Base-by-base conservation (phyloP, 23 tunicate species). In the Styela plicata region DNA sequence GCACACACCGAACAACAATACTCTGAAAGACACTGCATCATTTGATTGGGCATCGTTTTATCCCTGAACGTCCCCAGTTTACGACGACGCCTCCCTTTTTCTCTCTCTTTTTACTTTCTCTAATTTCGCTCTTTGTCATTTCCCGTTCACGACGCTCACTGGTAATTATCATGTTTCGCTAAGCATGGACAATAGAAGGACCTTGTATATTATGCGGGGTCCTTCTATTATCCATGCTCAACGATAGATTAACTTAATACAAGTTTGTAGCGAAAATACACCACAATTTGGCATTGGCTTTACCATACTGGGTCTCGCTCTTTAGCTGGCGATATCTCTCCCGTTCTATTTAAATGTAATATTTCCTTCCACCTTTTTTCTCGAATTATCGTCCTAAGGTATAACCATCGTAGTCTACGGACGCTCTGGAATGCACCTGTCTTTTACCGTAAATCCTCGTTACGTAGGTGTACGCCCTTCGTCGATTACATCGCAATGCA, bases 391-490 rank as follows among this genome's bases (percentile, higher is more conserved):
- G 13, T 25, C 71, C 71, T 18, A 16, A 0, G 31, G 71, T 22
- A 62, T 62, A 16, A 67, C 22, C 71, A 67, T 67, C 30, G 31
- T 24, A 25, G 71, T 67, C 31, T 5, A 44, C n/a, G n/a, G n/a
- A n/a, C 13, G 16, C 32, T 16, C 71, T 67, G 71, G 71, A 67
- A 67, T 67, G 71, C 71, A 67, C 71, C 71, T 67, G 71, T 67
- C 71, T 24, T 23, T 62, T 24, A 67, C 57, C 57, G 31, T 27
- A 25, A 67, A 67, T 67, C 71, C 71, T 44, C 57, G 31, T 67
- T 16, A 19, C 71, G 24, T 29, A 21, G n/a, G 57, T 44, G 57
- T 44, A 44, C 57, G 57, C 57, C 57, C 57, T 44, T 13, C 57
- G 7, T 44, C 57, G 13, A 44, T 44, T 44, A 44, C 57, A 44